phyloP scores from a whole-genome alignment of 2,113 vertebrate species.

The Halichoerus grypus region DNA sequence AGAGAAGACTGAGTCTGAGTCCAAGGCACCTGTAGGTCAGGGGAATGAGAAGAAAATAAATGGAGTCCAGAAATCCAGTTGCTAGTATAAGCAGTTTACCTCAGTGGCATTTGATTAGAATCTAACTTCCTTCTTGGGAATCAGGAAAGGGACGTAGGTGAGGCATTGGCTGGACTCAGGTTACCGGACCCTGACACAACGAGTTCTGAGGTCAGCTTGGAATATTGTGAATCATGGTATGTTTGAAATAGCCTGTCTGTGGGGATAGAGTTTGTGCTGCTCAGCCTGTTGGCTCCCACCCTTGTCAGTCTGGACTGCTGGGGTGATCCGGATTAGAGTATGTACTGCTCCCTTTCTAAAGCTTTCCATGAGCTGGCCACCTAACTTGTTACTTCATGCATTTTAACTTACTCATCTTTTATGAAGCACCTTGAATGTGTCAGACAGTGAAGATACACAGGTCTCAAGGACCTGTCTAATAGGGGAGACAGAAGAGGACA shows the following conservation, averaged over 20 bases:
- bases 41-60: neutral
- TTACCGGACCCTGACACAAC: neutral
- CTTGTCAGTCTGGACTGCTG: neutral
- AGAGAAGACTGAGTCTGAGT: neutral
- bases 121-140: neutral
- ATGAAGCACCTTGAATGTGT: neutral
- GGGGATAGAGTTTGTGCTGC: neutral
- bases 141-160: neutral
- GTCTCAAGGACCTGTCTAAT: neutral
- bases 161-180: no score
- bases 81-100: neutral
- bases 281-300: neutral
- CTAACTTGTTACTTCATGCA: neutral
- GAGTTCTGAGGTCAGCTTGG: neutral
- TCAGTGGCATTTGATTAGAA: neutral
- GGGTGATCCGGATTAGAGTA: neutral
- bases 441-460: neutral
- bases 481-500: neutral
- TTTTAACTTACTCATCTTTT: neutral
- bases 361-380: neutral
- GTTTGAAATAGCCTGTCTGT: neutral
- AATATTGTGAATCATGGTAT: neutral
- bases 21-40: neutral
- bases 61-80: neutral
- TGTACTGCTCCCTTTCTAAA: neutral